Base-by-base conservation (phyloP, 2,888 invertebrate genomes). In the Microplitis manilae region DNA sequence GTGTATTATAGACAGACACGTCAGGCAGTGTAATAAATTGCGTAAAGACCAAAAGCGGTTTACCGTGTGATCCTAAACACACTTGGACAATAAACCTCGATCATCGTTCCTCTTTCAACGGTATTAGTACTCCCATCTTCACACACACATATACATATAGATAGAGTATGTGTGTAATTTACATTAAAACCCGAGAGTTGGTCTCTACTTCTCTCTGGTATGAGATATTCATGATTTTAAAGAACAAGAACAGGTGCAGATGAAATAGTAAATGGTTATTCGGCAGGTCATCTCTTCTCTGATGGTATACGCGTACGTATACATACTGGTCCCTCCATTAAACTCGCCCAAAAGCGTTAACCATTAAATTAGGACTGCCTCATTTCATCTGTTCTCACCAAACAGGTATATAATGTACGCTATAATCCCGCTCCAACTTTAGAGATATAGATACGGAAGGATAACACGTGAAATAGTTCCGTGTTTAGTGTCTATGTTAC, bases 351-450 rank as follows among this genome's bases (percentile, higher is more conserved):
- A 68, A 68, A 41, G 61, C 61, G 61, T 62, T 61, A 71, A 62
- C 71, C 61, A 71, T 71, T 61, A 71, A 71, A 71, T 71, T 71
- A 39, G 40, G 71, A 60, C 61, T 71, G 39, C n/a, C 60, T 71
- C 15, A 20, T 71, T 39, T 38, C 8, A 40, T 68, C 65, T 65
- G 40, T 41, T 41, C 15, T 61, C 38, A 69, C 17, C 59, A 59
- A 61, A 61, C 9, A 71, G n/a, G 61, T 61, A 71, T n/a, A 60
- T 38, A 70, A 50, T 50, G 50, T 50, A 50, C 50, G 13, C 50
- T 8, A 50, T 50, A 13, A 5, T 50, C 13, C 50, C 50, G 50
- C 9, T 50, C 13, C 9, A 13, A 50, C 13, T 68, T 40, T 20
- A 68, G 17, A 68, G 40, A 15, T 68, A 68, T 40, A 68, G 68